Evolutionary conservation across 2,888 invertebrate species (phyloP), one percentile per base, ranked within the genome.

Genomic region (Drosophila nr. perissopoda): DNA sequence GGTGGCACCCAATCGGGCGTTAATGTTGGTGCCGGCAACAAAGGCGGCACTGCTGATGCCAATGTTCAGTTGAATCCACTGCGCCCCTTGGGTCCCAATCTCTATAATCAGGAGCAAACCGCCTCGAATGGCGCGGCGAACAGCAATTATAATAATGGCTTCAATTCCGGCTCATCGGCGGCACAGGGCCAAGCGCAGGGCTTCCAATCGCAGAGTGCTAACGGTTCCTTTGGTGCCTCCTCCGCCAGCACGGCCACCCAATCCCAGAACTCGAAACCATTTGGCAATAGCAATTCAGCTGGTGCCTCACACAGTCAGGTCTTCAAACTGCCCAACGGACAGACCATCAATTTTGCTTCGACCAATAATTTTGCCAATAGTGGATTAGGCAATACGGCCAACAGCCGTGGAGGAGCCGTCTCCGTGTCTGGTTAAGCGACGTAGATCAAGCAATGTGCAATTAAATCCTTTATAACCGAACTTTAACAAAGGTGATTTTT

Each of bases 251-350:
- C 93, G 0, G 89, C 89, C 25, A 91, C 92, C 6, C 93, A 93
- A 75, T 89, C 91, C 1, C 91, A 92, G 48, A 86, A 88, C 46
- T 85, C 59, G 2, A 91, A 85, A 53, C 88, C 82, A 16, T 83
- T 82, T 62, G 88, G 91, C 31, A 65, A 83, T 52, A 89, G 84
- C 70, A 92, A 92, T 40, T 73, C 92, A 0, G 93, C 92, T 2
- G 93, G 92, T 6, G 91, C 92, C 40, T 92, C 93, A 0, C 90
- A 90, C 18, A 92, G 91, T 56, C 93, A 93, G 76, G 89, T 88
- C 5, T 94, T 91, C 61, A 83, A 82, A 3, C 80, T 94, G 29
- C 93, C 93, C 33, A 92, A 93, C 77, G 94, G 93, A 8, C 91
- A 93, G 64, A 91, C 91, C 4, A 79, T 94, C 2, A 93, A 92